Percentiles rank a stretch among this genome's conserved stretches.
phyloP scores from a whole-genome alignment of 2,797 vertebrate species.

The Esox lucius region DNA sequence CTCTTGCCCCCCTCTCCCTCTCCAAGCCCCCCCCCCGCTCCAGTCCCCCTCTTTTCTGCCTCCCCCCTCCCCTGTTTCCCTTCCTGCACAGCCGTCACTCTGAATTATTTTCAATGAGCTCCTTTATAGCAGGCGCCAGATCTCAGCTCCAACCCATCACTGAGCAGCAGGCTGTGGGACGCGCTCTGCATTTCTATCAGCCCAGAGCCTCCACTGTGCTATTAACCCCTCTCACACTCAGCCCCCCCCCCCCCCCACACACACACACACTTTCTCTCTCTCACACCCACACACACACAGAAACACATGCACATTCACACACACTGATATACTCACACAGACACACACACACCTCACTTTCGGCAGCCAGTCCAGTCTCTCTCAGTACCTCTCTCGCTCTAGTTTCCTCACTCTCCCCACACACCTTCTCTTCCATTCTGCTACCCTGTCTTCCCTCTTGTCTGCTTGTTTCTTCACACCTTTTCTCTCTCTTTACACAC shows the following conservation, averaged over 20 bases:
- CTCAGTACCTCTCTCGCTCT: constrained; percentile 27
- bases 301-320: too few species aligned
- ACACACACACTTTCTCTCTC: too few species aligned
- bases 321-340: too few species aligned
- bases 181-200: constrained; percentile 87
- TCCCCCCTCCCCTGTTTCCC: constrained; percentile 61
- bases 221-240: constrained; percentile 41
- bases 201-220: constrained; percentile 83
- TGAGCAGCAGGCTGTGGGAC: constrained; percentile 78
- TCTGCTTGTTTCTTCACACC: not conserved
- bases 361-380: not conserved
- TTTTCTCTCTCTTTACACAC: constrained; percentile 4
- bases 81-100: constrained; percentile 87
- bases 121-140: constrained; percentile 90
- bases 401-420: not conserved
- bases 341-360: constrained; percentile 1
- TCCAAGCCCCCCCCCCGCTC: too few species aligned
- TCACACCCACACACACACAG: too few species aligned
- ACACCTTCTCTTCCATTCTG: not conserved
- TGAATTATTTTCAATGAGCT: constrained; percentile 96
- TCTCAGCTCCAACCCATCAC: constrained; percentile 93
- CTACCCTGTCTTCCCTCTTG: not conserved
- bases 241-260: not conserved
- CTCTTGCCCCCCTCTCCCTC: constrained; percentile 46
- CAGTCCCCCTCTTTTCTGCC: constrained; percentile 26